phyloP scores from a whole-genome alignment of 2,888 invertebrate species.

The Chouioia cunea region DNA sequence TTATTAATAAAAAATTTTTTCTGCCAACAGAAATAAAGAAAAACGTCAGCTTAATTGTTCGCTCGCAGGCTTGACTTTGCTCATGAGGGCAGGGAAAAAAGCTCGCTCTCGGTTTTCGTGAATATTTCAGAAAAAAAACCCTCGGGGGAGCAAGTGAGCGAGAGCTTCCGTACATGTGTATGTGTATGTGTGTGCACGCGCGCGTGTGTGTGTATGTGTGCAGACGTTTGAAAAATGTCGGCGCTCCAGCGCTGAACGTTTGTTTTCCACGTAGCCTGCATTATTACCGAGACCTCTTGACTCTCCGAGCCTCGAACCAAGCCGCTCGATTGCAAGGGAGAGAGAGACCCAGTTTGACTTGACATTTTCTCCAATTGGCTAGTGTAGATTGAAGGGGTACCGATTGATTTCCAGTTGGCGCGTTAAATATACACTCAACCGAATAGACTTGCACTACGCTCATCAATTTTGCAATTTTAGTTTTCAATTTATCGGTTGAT shows the following conservation, averaged over 20 bases:
- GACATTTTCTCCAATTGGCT: no score
- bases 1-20: slow-evolving; percentile 27
- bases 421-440: no score
- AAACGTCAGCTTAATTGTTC: slow-evolving; percentile 20
- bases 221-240: slow-evolving; percentile 33
- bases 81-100: not conserved
- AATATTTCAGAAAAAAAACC: slow-evolving; percentile 32
- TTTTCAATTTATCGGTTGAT: no score
- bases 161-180: not conserved
- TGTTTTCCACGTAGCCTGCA: slow-evolving; percentile 34
- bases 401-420: no score
- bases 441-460: no score
- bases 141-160: slow-evolving; percentile 1
- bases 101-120: slow-evolving; percentile 1
- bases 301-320: no score
- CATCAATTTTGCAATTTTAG: no score
- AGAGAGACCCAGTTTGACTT: no score
- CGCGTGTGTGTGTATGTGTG: not conserved
- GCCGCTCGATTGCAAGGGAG: no score
- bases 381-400: no score
- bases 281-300: slow-evolving; percentile 13
- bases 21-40: not conserved
- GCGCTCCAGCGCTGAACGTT: slow-evolving; percentile 12
- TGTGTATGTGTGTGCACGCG: not conserved
- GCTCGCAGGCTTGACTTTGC: not conserved